Percentiles rank a stretch among this genome's conserved stretches.
phyloP scores from a whole-genome alignment of 2,888 invertebrate species.

The Corbicula japonica region DNA sequence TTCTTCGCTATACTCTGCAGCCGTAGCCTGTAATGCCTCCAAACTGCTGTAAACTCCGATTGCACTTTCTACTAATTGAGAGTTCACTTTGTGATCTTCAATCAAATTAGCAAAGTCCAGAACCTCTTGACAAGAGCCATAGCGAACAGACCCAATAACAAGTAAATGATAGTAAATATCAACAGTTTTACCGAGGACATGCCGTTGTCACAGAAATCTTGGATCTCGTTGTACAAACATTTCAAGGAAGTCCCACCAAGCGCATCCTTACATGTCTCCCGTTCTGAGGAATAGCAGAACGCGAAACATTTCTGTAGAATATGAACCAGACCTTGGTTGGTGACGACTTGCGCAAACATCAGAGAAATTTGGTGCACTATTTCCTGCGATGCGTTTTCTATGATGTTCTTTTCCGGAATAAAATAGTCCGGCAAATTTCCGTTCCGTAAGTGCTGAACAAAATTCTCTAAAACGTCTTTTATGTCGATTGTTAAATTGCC shows the following conservation, averaged over 20 bases:
- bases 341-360: too few species aligned
- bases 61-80: too few species aligned
- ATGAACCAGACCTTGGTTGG: background rate
- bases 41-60: too few species aligned
- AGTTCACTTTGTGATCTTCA: too few species aligned
- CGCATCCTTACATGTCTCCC: too few species aligned
- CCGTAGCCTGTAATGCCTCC: too few species aligned
- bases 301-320: background rate
- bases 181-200: background rate
- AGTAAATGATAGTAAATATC: background rate
- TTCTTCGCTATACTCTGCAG: too few species aligned
- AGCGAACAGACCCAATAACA: too few species aligned
- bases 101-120: too few species aligned
- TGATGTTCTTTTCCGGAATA: background rate
- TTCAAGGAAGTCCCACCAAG: too few species aligned
- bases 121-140: too few species aligned
- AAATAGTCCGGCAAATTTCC: background rate
- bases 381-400: background rate
- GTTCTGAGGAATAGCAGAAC: background rate
- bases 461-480: background rate
- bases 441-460: background rate
- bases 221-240: conserved; percentile 1
- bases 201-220: background rate
- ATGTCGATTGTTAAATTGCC: background rate
- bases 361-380: too few species aligned